phyloP scores from a whole-genome alignment of 1,140 invertebrate genomes.

The Scaptomyza montana region DNA sequence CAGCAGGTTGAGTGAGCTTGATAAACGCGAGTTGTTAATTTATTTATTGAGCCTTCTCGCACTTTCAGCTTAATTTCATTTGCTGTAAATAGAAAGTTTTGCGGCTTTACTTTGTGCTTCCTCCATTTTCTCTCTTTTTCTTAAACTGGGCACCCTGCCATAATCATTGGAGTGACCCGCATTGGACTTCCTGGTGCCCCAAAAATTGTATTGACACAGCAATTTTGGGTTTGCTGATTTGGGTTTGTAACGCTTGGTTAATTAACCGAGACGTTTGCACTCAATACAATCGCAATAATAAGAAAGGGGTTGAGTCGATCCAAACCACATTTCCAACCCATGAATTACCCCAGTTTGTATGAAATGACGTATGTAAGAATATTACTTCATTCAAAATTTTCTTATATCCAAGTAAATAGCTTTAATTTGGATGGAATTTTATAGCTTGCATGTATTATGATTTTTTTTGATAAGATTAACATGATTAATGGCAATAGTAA shows the following conservation, averaged over 20 bases:
- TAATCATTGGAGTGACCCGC: conserved; percentile 50
- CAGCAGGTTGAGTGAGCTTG: conserved; percentile 20
- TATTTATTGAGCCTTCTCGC: conserved; percentile 65
- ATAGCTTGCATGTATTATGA: no score
- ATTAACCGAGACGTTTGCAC: conserved; percentile 53
- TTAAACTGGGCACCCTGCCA: background rate
- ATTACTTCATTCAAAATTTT: background rate
- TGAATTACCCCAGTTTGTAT: background rate
- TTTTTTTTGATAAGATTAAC: no score
- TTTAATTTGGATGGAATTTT: background rate
- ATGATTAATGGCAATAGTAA: no score
- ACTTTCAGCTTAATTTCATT: conserved; percentile 40
- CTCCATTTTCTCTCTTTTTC: background rate
- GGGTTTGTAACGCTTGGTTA: conserved; percentile 61
- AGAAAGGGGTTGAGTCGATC: background rate
- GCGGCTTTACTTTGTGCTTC: conserved; percentile 11
- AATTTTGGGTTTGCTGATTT: conserved; percentile 58
- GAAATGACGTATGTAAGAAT: background rate
- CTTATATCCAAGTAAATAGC: background rate
- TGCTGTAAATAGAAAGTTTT: conserved; percentile 55
- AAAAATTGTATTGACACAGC: conserved; percentile 64
- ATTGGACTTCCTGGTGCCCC: conserved; percentile 32
- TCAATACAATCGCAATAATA: conserved; percentile 29
- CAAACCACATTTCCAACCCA: background rate
- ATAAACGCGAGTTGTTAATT: conserved; percentile 60